Conservation (phyloP, 2,797 vertebrate genomes). For the Spheniscus humboldti region DNA sequence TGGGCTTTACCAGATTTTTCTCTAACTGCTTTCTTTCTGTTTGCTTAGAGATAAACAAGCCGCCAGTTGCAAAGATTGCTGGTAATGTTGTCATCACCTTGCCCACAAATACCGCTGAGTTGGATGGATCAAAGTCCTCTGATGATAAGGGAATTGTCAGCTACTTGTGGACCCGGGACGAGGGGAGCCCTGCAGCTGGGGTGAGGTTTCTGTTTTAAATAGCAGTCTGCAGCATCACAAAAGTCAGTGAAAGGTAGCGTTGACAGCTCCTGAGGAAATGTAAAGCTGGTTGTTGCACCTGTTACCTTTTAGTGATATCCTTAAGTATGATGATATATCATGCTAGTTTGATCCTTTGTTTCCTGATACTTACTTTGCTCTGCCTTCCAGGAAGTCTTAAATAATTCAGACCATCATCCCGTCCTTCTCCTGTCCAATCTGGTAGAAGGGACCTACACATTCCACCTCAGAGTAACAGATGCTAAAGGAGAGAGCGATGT, state of each 20-base stretch:
- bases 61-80: slow-evolving; percentile 83
- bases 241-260: background rate
- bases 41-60: slow-evolving; percentile 87
- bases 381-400: slow-evolving; percentile 87
- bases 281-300: background rate
- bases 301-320: background rate
- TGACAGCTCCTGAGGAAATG: background rate
- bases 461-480: slow-evolving; percentile 90
- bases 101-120: slow-evolving; percentile 80
- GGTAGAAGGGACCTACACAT: slow-evolving; percentile 93
- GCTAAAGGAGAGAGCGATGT: slow-evolving; percentile 88
- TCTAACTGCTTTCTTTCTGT: slow-evolving; percentile 12
- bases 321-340: background rate
- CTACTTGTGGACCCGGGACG: slow-evolving; percentile 91
- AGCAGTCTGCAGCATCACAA: background rate
- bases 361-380: background rate
- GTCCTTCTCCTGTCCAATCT: slow-evolving; percentile 92
- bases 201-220: slow-evolving; percentile 70
- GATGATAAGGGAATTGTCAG: slow-evolving; percentile 91
- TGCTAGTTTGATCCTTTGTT: background rate
- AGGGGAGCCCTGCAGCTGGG: slow-evolving; percentile 92
- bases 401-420: slow-evolving; percentile 91
- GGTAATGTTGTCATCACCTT: slow-evolving; percentile 83
- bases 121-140: slow-evolving; percentile 90
- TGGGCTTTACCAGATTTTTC: background rate